Conservation (phyloP, 2,888 invertebrate species). For the Tribolium freemani region DNA sequence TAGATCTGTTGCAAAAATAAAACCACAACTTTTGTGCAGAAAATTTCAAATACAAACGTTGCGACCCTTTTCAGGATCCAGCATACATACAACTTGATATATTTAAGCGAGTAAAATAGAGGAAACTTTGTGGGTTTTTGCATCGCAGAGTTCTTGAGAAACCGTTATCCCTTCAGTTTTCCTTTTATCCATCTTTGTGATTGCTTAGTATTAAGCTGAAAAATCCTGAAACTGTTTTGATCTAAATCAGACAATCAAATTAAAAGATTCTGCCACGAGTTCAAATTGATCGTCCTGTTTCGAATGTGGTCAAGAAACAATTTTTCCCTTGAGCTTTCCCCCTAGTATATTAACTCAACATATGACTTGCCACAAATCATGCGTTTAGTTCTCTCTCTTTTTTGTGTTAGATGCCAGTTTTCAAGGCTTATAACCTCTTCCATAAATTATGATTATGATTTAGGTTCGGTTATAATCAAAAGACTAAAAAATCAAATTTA, state of each 20-base stretch:
- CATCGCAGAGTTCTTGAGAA: conserved; percentile 21
- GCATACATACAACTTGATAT: conserved; percentile 48
- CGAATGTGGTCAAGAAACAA: too few species aligned
- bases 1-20: too few species aligned
- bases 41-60: conserved; percentile 21
- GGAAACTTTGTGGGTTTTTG: conserved; percentile 45
- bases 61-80: conserved; percentile 45
- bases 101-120: conserved; percentile 48
- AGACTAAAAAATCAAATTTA: too few species aligned
- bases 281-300: too few species aligned
- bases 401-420: neutral
- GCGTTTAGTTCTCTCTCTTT: neutral
- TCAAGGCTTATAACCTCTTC: too few species aligned
- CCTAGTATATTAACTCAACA: conserved; percentile 36
- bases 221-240: neutral
- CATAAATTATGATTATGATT: too few species aligned
- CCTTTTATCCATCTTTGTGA: conserved; percentile 27
- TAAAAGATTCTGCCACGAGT: too few species aligned
- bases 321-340: conserved; percentile 4
- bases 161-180: conserved; percentile 31
- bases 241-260: too few species aligned
- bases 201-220: conserved; percentile 23
- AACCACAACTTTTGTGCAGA: conserved; percentile 8
- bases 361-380: neutral
- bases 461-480: too few species aligned